A percentile compares a stretch with the other conserved stretches of the same genome.
These are phyloP conservation scores for Pseudopodoces humilis DNA, from an alignment of 2,113 vertebrate genomes.

Conservation along the genomic window DNA sequence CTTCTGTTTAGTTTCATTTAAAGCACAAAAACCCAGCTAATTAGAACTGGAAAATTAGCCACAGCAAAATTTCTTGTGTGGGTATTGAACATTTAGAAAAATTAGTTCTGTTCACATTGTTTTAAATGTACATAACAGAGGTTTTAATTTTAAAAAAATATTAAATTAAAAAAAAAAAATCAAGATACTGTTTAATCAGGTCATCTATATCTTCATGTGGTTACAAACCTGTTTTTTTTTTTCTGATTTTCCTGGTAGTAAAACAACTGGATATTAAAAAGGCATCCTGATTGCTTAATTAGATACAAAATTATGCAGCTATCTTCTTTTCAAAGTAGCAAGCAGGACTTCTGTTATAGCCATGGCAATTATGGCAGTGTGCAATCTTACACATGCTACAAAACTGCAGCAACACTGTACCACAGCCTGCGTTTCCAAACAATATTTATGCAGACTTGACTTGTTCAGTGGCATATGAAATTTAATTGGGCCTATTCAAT, in stretches of 20 bases:
- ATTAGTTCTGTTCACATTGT: background rate
- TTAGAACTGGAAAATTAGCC: slow-evolving; percentile 17
- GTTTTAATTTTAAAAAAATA: background rate
- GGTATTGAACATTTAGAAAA: background rate
- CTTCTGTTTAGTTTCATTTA: background rate
- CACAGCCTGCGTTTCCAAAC: background rate
- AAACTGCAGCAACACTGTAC: background rate
- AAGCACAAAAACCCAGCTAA: slow-evolving; percentile 9
- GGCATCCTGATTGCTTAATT: background rate
- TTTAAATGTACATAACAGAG: background rate
- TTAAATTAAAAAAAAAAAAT: background rate
- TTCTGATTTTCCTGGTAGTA: background rate
- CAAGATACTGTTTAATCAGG: background rate
- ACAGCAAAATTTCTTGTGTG: background rate
- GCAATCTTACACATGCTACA: background rate
- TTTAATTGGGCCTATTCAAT: background rate
- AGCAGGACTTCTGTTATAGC: background rate
- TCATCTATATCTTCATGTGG: background rate
- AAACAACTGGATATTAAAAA: background rate
- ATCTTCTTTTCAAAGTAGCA: background rate
- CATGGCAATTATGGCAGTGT: background rate
- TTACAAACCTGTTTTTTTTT: fast-evolving
- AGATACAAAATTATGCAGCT: background rate
- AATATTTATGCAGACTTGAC: background rate
- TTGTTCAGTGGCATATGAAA: background rate